Base-by-base conservation (phyloP, 2,797 vertebrate genomes). In the Pogoniulus pusillus region DNA sequence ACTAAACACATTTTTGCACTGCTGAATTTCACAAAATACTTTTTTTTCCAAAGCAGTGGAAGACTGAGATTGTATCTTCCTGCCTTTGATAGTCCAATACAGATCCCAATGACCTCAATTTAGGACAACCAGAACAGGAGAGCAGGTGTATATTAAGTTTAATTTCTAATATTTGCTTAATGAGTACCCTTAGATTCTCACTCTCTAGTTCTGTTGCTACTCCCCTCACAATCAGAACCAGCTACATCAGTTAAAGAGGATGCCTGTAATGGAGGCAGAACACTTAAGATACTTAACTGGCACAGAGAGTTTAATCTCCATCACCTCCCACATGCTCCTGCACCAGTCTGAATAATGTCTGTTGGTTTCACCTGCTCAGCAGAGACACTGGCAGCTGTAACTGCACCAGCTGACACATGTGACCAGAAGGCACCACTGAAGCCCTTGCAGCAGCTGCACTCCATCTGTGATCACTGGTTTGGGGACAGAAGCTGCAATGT, bases 301-400 rank as follows among this genome's bases (percentile, higher is more conserved):
- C 83, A 86, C 43, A 54, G 32, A 17, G 45, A 68, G 23, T 41
- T 86, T 8, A 32, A 32, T 53, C 45, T 59, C 54, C 58, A 22
- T n/a, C 78, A 79, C 12, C n/a, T 82, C 90, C 45, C 65, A 80
- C 81, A 37, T 1, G 3, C 4, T 71, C 47, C 64, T 62, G 90
- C 75, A 77, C 54, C 71, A 27, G 23, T 30, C 34, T 87, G 69
- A 51, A 39, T 17, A 60, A 83, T 17, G 58, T 7, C 29, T 62
- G 24, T 17, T 34, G 45, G 68, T 66, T 93, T 85, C 89, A 93
- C 90, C 86, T 77, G 82, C 88, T 89, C 79, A 41, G 64, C 82
- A 90, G 41, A 87, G 89, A 85, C 85, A 66, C 29, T 69, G 89
- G 89, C 85, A 94, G 85, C 90, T 92, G 83, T 74, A 94, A 85